phyloP scores from a whole-genome alignment of 2,797 vertebrate species.

The Garrulus glandarius region DNA sequence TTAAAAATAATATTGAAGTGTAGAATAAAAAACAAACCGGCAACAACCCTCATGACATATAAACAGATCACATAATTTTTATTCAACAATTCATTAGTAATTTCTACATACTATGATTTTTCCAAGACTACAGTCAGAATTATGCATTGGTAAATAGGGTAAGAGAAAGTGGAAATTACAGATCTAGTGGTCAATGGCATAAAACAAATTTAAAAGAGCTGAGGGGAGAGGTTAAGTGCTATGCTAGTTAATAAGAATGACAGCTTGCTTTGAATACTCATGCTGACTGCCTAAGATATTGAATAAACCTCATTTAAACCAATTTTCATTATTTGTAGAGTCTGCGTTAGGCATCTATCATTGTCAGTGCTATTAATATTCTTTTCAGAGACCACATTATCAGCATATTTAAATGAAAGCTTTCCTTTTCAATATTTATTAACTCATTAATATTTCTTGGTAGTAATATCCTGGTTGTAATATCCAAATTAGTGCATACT shows the following conservation, averaged over 20 bases:
- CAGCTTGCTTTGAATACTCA: conserved; percentile 53
- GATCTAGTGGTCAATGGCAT: background rate
- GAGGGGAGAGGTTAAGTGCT: conserved; percentile 51
- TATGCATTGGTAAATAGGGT: background rate
- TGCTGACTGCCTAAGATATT: conserved; percentile 28
- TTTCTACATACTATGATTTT: background rate
- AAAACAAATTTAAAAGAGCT: background rate
- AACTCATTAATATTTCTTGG: conserved; percentile 39
- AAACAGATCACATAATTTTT: background rate
- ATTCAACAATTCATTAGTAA: background rate
- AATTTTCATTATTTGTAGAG: conserved; percentile 64
- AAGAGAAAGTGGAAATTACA: background rate
- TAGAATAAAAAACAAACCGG: background rate
- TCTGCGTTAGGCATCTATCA: conserved; percentile 24
- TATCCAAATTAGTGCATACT: conserved; percentile 49
- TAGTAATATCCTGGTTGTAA: conserved; percentile 47
- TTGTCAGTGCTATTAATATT: conserved; percentile 24
- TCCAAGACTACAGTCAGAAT: background rate
- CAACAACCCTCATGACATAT: background rate
- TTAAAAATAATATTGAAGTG: background rate
- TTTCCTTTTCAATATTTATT: conserved; percentile 64
- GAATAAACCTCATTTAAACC: conserved; percentile 61
- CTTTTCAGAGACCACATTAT: conserved; percentile 6
- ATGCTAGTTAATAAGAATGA: conserved; percentile 52
- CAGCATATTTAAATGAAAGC: conserved; percentile 46